phyloP scores from a whole-genome alignment of 2,888 invertebrate genomes.

The Plagodis dolabraria region DNA sequence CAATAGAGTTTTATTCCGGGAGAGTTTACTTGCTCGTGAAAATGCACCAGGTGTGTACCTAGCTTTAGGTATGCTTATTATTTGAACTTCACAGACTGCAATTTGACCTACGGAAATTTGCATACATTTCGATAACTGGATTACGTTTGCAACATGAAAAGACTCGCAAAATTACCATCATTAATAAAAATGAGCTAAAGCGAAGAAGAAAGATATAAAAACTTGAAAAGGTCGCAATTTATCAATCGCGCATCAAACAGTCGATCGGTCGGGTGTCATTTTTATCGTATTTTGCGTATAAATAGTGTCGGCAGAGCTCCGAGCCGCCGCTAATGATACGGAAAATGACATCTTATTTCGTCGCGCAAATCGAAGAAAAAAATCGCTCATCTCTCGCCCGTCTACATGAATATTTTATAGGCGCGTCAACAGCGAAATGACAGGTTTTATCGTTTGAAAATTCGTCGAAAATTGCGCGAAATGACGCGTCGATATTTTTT shows the following conservation, averaged over 20 bases:
- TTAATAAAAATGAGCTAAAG: slow-evolving; percentile 48
- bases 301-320: slow-evolving; percentile 81
- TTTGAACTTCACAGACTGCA: slow-evolving; percentile 1
- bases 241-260: slow-evolving; percentile 83
- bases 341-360: slow-evolving; percentile 86
- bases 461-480: slow-evolving; percentile 83
- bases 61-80: slow-evolving; percentile 23
- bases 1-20: slow-evolving; percentile 74
- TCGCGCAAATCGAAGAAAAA: slow-evolving; percentile 84
- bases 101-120: slow-evolving; percentile 20
- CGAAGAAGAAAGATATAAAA: slow-evolving; percentile 60
- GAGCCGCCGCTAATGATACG: slow-evolving; percentile 83
- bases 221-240: slow-evolving; percentile 80
- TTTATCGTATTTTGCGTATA: slow-evolving; percentile 84
- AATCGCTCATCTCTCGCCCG: slow-evolving; percentile 82
- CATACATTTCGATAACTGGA: slow-evolving; percentile 19
- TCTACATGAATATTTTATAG: slow-evolving; percentile 84
- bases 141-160: slow-evolving; percentile 23
- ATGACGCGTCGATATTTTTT: slow-evolving; percentile 85
- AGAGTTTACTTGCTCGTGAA: slow-evolving; percentile 72
- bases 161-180: slow-evolving; percentile 23
- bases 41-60: slow-evolving; percentile 36
- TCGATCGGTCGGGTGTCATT: slow-evolving; percentile 81
- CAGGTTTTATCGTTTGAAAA: slow-evolving; percentile 86
- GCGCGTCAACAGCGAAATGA: slow-evolving; percentile 84